Evolutionary conservation across 2,113 vertebrate genomes (phyloP), one percentile per base, ranked within the genome.

Genomic region (Accipiter virgatus): DNA sequence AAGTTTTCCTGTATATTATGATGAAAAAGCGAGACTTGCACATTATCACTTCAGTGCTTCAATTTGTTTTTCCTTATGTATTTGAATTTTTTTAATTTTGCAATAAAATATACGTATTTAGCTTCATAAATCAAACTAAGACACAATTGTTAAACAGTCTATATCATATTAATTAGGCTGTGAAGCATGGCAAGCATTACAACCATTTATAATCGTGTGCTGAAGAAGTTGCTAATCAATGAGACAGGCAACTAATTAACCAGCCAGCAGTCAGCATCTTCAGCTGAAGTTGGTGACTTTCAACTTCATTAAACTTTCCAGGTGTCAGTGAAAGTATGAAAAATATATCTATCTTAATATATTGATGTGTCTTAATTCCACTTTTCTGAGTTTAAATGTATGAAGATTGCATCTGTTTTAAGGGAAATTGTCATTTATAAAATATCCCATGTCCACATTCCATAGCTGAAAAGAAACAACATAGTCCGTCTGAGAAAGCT

Each of bases 271-370:
- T 88, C 97, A 97, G 94, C 90, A 68, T 96, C 95, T 94, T 89
- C 94, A 97, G 77, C 88, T 96, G 90, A 97, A 97, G 88, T 90
- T 96, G 95, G 90, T 95, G 97, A 85, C 97, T 98, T 98, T 95
- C 79, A 95, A 97, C 92, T 97, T 98, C 97, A 97, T 98, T 97
- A 98, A 96, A 97, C 95, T 90, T 96, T 73, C 90, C 97, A 98
- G 95, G 92, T 98, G 95, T 94, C 36, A 55, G 65, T 74, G 82
- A 88, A 96, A 91, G 82, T 77, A 66, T 83, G 94, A 97, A 82
- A 90, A 91, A 95, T 90, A 45, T 11, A 81, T 82, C 45, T 20
- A 2, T 82, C 92, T 95, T 93, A 61, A 87, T 91, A 29, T 83
- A 45, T 68, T 42, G 71, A 47, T 94, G 81, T 66, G 36, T 86